Base-by-base conservation (phyloP, 2,113 vertebrate genomes). In the Trichomycterus rosablanca region DNA sequence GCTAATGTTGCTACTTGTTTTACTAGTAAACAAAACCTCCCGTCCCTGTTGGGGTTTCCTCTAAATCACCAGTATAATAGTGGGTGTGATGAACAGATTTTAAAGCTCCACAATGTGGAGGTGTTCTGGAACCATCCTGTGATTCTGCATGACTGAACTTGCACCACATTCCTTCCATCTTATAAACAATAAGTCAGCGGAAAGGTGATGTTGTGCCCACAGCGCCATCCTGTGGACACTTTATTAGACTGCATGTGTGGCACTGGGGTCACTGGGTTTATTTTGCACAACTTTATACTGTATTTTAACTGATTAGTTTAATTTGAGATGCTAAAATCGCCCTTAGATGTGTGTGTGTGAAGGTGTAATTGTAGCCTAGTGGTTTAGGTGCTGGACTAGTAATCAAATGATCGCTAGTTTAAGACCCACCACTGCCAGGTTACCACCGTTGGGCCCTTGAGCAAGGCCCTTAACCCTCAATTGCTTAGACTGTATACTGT, bases 161-260 rank as follows among this genome's bases (percentile, higher is more conserved):
- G 71, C 58, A 46, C 7, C n/a, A 39, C 67, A 74, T 70, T 74
- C 46, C 37, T 62, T 57, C 7, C 34, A 5, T 15, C n/a, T 34
- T 40, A 53, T 32, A 18, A 7, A n/a, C n/a, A 37, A 57, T 45
- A 48, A 48, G 24, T 55, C 42, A 39, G 7, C 14, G 16, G 3
- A 4, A 30, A n/a, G 2, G 14, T 11, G 7, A 42, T 3, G 16
- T 22, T 3, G 16, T 7, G 10, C 62, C 28, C 9, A 16, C 50
- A 16, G 52, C 62, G 8, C 71, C 67, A 69, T 55, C 71, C 23
- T 63, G 67, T 66, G 71, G 44, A 69, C 28, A 59, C 19, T n/a
- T 16, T 8, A 28, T 6, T n/a, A 11, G 7, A 44, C 19, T 18
- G 26, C n/a, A n/a, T n/a, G n/a, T n/a, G n/a, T n/a, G n/a, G n/a